A percentile compares a stretch with the other conserved stretches of the same genome.
These are phyloP conservation scores for Charanyca ferruginea DNA, from an alignment of 2,888 invertebrate species.

Conservation along the genomic window DNA sequence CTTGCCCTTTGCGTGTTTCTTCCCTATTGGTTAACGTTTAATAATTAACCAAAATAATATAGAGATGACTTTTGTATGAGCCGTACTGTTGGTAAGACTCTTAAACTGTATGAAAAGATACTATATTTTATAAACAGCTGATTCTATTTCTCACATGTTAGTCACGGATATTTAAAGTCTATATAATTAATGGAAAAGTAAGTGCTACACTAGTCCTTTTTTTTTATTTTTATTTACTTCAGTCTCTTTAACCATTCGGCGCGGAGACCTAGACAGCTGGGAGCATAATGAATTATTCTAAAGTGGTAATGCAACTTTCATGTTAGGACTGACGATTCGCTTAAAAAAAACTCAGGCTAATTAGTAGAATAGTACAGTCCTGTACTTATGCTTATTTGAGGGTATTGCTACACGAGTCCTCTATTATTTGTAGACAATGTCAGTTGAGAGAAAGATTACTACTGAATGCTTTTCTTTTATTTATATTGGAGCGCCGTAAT, in stretches of 20 bases:
- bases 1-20: too few species aligned
- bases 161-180: background rate
- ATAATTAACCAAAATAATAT: too few species aligned
- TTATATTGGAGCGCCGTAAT: too few species aligned
- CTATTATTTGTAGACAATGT: background rate
- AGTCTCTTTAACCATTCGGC: background rate
- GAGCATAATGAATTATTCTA: constrained; percentile 41
- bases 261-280: background rate
- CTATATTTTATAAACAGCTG: too few species aligned
- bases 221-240: constrained; percentile 5
- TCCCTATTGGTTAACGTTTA: too few species aligned
- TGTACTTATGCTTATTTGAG: constrained; percentile 11
- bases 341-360: constrained; percentile 18
- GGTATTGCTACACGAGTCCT: background rate
- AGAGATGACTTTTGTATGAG: too few species aligned
- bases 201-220: background rate
- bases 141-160: too few species aligned
- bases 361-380: constrained; percentile 6
- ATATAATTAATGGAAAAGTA: too few species aligned
- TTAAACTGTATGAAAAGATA: too few species aligned
- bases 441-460: background rate
- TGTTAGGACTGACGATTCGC: constrained; percentile 33
- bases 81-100: too few species aligned
- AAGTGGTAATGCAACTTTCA: constrained; percentile 55
- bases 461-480: background rate